These are phyloP conservation scores for Colossoma macropomum DNA, from an alignment of 2,113 vertebrate species.

Conservation along the genomic window DNA sequence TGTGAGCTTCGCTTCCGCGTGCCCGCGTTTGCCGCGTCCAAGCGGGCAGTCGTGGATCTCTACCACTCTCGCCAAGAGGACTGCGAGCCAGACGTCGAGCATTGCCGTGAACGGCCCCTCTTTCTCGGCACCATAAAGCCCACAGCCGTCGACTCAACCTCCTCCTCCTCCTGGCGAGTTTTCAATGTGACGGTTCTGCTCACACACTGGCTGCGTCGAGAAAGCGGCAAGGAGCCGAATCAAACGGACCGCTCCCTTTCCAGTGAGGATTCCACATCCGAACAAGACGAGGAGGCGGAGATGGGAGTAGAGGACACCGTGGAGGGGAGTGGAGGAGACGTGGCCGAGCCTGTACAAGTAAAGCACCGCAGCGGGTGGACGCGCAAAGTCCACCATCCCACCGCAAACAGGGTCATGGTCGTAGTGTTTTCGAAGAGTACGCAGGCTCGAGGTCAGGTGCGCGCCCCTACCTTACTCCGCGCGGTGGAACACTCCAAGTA, in stretches of 20 bases:
- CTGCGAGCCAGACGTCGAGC: slow-evolving; percentile 43
- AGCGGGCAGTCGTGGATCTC: slow-evolving; percentile 74
- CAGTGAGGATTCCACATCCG: not conserved
- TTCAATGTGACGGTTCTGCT: slow-evolving; percentile 83
- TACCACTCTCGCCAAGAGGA: slow-evolving; percentile 75
- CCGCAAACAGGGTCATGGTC: slow-evolving; percentile 76
- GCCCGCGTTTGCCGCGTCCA: slow-evolving; percentile 61
- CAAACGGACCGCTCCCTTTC: slow-evolving; percentile 32
- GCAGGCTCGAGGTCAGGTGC: slow-evolving; percentile 52
- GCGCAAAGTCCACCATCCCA: slow-evolving; percentile 57
- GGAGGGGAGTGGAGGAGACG: slow-evolving; percentile 26
- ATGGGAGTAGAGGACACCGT: slow-evolving; percentile 50
- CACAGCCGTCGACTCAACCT: slow-evolving; percentile 58
- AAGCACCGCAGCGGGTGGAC: not conserved
- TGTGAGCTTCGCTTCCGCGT: slow-evolving; percentile 81
- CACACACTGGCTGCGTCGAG: slow-evolving; percentile 78
- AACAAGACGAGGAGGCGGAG: not conserved
- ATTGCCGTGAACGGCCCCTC: slow-evolving; percentile 68
- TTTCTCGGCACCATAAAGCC: slow-evolving; percentile 76
- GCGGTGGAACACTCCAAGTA: slow-evolving; percentile 85
- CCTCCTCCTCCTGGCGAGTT: slow-evolving; percentile 82
- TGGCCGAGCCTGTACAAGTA: not conserved
- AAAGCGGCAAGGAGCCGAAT: not conserved
- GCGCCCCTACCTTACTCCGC: slow-evolving; percentile 78
- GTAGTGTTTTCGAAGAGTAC: slow-evolving; percentile 85